These are phyloP conservation scores for Spatulosminthurus flaviceps DNA, from an alignment of 2,888 invertebrate species.

Conservation along the genomic window DNA sequence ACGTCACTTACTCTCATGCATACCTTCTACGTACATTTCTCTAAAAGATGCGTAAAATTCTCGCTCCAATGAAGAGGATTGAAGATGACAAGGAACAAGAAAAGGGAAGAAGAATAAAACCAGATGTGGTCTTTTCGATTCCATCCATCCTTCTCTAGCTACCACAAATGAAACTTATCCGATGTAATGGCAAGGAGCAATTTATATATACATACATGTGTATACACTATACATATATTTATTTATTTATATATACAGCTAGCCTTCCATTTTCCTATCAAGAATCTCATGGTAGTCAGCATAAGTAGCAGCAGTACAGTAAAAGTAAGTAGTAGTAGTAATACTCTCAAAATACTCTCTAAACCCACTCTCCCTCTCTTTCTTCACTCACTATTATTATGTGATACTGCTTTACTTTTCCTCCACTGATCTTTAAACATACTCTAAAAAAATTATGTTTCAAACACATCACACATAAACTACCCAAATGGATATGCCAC, in stretches of 20 bases:
- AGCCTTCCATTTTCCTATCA: neutral
- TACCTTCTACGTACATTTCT: too few relatives aligned
- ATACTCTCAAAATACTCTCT: neutral
- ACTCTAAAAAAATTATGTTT: neutral
- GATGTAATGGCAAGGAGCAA: neutral
- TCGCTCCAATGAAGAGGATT: conserved; percentile 18
- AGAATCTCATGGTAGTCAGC: neutral
- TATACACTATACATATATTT: neutral
- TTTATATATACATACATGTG: neutral
- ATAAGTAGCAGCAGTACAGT: too few relatives aligned
- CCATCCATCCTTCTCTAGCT: conserved; percentile 34
- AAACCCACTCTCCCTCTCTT: neutral
- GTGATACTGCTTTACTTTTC: too few relatives aligned
- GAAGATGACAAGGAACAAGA: conserved; percentile 52
- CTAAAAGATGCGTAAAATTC: conserved; percentile 23
- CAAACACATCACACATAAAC: conserved; percentile 2
- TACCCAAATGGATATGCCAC: neutral
- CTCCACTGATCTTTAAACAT: too few relatives aligned
- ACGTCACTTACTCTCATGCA: too few relatives aligned
- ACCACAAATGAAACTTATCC: conserved; percentile 26
- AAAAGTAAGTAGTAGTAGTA: too few relatives aligned
- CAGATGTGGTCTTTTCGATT: conserved; percentile 52
- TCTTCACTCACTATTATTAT: neutral
- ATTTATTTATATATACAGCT: neutral
- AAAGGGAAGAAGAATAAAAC: conserved; percentile 50